Conservation (phyloP, 2,113 vertebrate species). For the Megalops atlanticus region DNA sequence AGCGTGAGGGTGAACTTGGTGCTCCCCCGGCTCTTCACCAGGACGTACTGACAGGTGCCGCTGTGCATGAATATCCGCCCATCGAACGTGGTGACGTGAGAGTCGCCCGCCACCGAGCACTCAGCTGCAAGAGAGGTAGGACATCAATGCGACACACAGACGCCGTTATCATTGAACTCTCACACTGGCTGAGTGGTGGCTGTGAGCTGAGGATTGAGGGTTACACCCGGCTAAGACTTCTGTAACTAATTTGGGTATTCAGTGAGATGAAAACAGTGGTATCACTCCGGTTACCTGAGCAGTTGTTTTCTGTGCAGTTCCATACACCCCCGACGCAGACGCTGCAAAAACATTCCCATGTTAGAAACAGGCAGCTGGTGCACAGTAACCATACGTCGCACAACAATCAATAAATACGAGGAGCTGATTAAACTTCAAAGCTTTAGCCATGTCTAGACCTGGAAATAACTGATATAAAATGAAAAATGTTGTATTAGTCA, state of each 20-base stretch:
- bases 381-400: no score
- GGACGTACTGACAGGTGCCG: constrained; percentile 89
- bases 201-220: no score
- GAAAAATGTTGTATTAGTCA: no score
- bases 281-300: constrained; percentile 87
- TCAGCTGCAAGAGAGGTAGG: constrained; percentile 69
- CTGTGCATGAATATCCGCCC: constrained; percentile 92
- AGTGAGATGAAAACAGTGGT: no score
- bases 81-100: constrained; percentile 93
- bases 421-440: no score
- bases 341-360: constrained; percentile 62
- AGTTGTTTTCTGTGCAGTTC: constrained; percentile 97
- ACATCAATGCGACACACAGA: not conserved
- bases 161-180: no score
- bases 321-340: constrained; percentile 88
- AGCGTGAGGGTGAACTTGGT: constrained; percentile 88
- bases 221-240: not conserved
- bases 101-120: constrained; percentile 86
- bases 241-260: no score
- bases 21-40: constrained; percentile 87
- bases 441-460: no score
- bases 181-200: no score
- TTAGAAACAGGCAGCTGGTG: not conserved
- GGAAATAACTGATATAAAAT: no score
- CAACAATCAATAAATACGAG: no score